Evolutionary conservation across 1,140 invertebrate species (phyloP), one percentile per base, ranked within the genome.

Genomic region (Trichonephila clavipes): DNA sequence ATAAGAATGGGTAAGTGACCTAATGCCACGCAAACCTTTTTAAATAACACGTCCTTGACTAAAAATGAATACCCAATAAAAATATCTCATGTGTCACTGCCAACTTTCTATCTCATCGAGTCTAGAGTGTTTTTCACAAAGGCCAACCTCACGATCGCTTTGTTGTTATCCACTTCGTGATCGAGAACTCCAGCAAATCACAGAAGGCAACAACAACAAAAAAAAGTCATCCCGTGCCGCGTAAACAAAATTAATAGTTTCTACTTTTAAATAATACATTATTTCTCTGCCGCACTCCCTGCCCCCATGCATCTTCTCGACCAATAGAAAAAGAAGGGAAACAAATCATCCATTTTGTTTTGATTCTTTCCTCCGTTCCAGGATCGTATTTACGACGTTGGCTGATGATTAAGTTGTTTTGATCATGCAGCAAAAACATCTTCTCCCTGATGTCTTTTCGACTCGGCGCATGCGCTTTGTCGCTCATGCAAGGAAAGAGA

Each of bases 171-270:
- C n/a, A n/a, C 24, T 21, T n/a, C 21, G 24, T 24, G 24, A 69
- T 69, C 66, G n/a, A 69, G 66, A 24, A 24, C n/a, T 24, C 66
- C 16, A 10, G 69, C 69, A 28, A 59, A 51, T 83, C 51, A 21
- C 82, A 58, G 24, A 83, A 40, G 19, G 40, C 44, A 59, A 40
- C 34, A 40, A 2, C 34, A 40, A 2, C 34, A 40, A 40, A 58
- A 83, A 77, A 62, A 18, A 77, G 28, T 34, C 14, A 34, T 28
- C 28, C 28, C 3, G 69, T 34, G 18, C 69, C 69, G 82, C 21
- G 82, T 83, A 83, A 83, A 83, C 82, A 83, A 83, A 83, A 59
- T 83, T 83, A 51, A 83, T n/a, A 83, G 24, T 83, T 44, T 40
- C 81, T 58, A 58, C 40, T 83, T 83, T 83, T 83, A 83, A 83